phyloP scores from a whole-genome alignment of 1,140 invertebrate species.

The Cyrtorhinus lividipennis region DNA sequence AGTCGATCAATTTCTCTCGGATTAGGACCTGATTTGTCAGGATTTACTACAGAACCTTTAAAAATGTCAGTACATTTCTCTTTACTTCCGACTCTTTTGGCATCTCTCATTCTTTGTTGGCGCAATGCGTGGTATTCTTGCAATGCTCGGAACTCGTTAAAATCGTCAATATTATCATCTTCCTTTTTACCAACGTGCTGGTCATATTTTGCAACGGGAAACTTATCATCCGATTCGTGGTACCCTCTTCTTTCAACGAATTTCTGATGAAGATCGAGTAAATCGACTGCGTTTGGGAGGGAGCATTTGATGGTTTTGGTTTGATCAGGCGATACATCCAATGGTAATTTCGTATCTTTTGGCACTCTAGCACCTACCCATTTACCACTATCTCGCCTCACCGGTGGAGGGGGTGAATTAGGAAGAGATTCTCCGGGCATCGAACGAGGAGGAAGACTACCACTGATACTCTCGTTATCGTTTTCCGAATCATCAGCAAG shows the following conservation, averaged over 20 bases:
- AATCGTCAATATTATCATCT: conserved; percentile 20
- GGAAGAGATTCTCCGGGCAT: neutral
- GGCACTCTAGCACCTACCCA: conserved; percentile 19
- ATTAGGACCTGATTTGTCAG: neutral
- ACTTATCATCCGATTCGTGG: conserved; percentile 31
- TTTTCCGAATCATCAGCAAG: conserved; percentile 5
- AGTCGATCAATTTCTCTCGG: too few species aligned
- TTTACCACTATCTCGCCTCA: conserved; percentile 16
- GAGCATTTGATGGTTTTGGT: conserved; percentile 32
- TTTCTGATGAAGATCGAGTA: conserved; percentile 51
- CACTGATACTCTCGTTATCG: conserved; percentile 10
- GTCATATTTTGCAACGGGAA: conserved; percentile 13
- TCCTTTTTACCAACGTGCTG: conserved; percentile 14
- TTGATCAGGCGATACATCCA: conserved; percentile 57
- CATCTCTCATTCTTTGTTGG: conserved; percentile 19
- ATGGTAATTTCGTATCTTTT: conserved; percentile 40
- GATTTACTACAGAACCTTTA: neutral
- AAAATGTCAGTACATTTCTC: neutral
- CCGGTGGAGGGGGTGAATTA: neutral
- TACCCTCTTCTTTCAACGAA: conserved; percentile 45
- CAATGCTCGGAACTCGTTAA: conserved; percentile 23
- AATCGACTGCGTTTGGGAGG: conserved; percentile 37
- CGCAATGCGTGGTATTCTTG: conserved; percentile 27
- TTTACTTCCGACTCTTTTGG: neutral
- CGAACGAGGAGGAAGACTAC: neutral